Percentiles rank a stretch among this genome's conserved stretches.
phyloP scores from a whole-genome alignment of 2,888 invertebrate genomes.

The Ischnura elegans region DNA sequence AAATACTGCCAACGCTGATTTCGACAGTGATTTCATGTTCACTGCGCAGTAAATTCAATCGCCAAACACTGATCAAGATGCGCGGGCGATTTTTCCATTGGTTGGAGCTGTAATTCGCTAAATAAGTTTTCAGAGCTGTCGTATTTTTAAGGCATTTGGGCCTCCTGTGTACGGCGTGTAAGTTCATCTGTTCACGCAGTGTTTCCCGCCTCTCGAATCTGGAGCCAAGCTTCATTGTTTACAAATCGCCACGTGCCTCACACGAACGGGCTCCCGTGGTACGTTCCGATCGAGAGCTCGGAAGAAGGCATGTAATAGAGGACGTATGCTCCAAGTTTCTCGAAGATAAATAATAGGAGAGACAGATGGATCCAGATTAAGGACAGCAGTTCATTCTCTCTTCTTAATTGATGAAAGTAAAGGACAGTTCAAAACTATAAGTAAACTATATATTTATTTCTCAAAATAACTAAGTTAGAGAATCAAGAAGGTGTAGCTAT shows the following conservation, averaged over 20 bases:
- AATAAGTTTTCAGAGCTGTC: neutral
- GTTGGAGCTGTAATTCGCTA: neutral
- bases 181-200: neutral
- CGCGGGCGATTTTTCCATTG: neutral
- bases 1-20: neutral
- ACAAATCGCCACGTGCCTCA: neutral
- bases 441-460: neutral
- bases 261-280: neutral
- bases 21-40: neutral
- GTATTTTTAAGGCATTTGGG: neutral
- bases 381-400: no score
- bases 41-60: neutral
- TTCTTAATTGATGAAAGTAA: neutral
- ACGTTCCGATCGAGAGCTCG: neutral
- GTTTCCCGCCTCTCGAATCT: conserved; percentile 14
- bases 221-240: neutral
- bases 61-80: no score
- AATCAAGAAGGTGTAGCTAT: no score
- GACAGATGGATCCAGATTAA: neutral
- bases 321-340: neutral
- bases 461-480: no score
- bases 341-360: neutral
- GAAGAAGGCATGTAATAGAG: neutral
- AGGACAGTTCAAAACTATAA: neutral
- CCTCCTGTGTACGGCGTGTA: neutral